phyloP scores from a whole-genome alignment of 2,113 vertebrate genomes.

The Ptyas mucosa region DNA sequence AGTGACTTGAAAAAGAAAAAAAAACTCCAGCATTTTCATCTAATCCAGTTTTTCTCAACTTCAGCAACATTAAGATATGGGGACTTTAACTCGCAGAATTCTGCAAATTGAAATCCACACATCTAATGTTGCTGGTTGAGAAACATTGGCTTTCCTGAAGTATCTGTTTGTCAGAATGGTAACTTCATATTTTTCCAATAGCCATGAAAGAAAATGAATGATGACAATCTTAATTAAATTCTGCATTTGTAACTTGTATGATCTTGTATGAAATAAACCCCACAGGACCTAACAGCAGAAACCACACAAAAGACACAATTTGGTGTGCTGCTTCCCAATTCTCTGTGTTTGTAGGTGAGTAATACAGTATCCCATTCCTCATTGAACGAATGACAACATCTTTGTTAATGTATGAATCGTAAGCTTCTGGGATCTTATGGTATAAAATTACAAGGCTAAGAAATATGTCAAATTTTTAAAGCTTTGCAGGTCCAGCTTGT shows the following conservation, averaged over 20 bases:
- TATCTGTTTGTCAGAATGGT: background rate
- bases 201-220: background rate
- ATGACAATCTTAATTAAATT: background rate
- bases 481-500: background rate
- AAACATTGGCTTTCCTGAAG: background rate
- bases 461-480: background rate
- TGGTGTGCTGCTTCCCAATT: too few species aligned
- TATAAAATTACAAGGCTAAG: constrained; percentile 6
- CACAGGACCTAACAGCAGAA: background rate
- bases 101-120: background rate
- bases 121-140: background rate
- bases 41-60: background rate
- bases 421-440: constrained; percentile 6
- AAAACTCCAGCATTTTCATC: background rate
- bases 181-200: background rate
- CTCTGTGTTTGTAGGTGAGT: background rate
- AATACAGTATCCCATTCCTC: background rate
- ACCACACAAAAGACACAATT: background rate
- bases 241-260: background rate
- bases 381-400: constrained; percentile 6
- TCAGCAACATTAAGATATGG: background rate
- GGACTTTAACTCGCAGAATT: background rate
- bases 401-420: constrained; percentile 36
- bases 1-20: background rate
- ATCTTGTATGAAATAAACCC: background rate